Evolutionary conservation across 2,113 vertebrate genomes (phyloP), one percentile per base, ranked within the genome.

Genomic region (Phrynosoma blainvillii): DNA sequence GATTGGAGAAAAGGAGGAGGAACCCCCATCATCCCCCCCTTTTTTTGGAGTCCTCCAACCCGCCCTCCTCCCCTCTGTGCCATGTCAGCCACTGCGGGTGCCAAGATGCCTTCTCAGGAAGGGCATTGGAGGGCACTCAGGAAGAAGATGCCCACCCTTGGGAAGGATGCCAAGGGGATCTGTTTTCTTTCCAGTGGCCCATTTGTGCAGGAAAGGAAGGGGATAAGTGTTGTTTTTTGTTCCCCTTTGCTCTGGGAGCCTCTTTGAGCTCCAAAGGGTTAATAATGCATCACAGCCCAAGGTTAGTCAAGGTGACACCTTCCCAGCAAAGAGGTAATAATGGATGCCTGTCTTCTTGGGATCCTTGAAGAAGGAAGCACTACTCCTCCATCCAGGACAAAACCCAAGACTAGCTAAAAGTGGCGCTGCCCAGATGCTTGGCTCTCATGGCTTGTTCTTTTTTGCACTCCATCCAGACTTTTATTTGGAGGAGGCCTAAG

Each of bases 251-350:
- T 7, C 7, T 5, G 7, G 47, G 47, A 47, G 47, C 40, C 40
- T 71, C 27, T 70, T 25, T 62, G 59, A 30, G 4, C 81, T 76
- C 42, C n/a, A 90, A 97, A 94, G 98, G 96, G 98, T 98, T 98
- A 98, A 98, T 98, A 98, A 95, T 98, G 98, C 98, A 98, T 98
- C 97, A 98, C 71, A 86, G 92, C 92, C 96, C 97, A 98, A 99
- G 98, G 98, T 98, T 97, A 98, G 96, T 97, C 97, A 98, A 98
- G 98, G 98, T 98, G 97, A 98, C 77, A 77, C 79, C 89, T 83
- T 93, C 89, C 9, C 14, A 71, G 89, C 88, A 82, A 25, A 12
- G 76, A 88, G 83, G 40, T 79, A 18, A 62, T 12, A 36, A 89
- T 59, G 68, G 80, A 92, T 89, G 92, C 88, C 23, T 27, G 40